Evolutionary conservation across 92 coral and sea anemone species (phyloP).

Genomic region (Isaurus tuberculatus): DNA sequence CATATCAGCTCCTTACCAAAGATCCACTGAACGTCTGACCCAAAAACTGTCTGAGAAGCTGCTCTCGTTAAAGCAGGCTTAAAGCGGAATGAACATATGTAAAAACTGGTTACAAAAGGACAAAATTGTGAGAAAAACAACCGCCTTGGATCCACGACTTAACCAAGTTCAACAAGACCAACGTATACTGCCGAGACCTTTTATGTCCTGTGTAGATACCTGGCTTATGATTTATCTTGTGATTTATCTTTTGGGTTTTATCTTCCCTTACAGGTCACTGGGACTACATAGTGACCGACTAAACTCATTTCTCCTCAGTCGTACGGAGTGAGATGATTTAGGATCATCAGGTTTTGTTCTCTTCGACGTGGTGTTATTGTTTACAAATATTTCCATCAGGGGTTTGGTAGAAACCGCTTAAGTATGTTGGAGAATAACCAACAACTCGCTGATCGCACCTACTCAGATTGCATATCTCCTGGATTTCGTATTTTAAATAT

Average conservation of each 20-base stretch:
- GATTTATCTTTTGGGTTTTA: not conserved
- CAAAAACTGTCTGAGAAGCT: slow-evolving; percentile 25
- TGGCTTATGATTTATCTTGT: not conserved
- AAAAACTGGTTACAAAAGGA: not conserved
- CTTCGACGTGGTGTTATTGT: not conserved
- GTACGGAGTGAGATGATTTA: not conserved
- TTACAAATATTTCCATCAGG: not conserved
- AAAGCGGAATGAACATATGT: too few relatives aligned
- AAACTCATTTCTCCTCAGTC: not conserved
- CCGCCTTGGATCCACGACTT: slow-evolving; percentile 34
- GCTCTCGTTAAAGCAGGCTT: too few relatives aligned
- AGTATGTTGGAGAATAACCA: not conserved
- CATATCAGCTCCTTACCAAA: slow-evolving; percentile 18
- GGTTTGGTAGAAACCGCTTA: not conserved
- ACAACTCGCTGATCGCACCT: not conserved
- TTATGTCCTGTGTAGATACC: slow-evolving; percentile 1
- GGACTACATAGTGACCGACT: not conserved
- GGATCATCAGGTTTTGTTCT: not conserved
- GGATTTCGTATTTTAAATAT: slow-evolving; percentile 1
- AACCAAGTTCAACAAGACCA: slow-evolving; percentile 16
- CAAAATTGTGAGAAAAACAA: slow-evolving; percentile 23
- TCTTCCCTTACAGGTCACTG: not conserved
- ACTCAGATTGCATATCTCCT: not conserved
- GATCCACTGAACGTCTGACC: slow-evolving; percentile 18
- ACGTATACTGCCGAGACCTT: not conserved